Conservation (phyloP, 2,888 invertebrate species). For the Beris chalybata region DNA sequence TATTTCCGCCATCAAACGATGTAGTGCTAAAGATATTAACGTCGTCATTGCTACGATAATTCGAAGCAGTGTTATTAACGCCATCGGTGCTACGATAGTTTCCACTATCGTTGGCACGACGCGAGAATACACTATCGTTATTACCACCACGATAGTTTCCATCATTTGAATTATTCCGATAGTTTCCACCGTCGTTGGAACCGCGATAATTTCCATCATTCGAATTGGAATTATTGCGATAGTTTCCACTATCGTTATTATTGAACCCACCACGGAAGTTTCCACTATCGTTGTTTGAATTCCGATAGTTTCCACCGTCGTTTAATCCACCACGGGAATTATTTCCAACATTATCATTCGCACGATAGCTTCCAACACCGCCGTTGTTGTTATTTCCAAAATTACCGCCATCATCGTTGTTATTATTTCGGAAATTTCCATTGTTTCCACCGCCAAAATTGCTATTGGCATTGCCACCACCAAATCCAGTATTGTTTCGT, state of each 20-base stretch:
- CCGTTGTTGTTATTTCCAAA: neutral
- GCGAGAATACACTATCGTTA: slow-evolving; percentile 6
- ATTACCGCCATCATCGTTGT: slow-evolving; percentile 8
- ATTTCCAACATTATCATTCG: neutral
- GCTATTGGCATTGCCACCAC: neutral
- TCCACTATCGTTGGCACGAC: slow-evolving; percentile 9
- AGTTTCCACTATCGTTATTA: neutral
- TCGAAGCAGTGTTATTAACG: neutral
- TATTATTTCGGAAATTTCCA: slow-evolving; percentile 12
- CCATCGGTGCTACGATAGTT: slow-evolving; percentile 11
- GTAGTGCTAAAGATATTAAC: slow-evolving; percentile 2
- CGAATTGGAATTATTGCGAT: neutral
- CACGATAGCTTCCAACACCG: neutral
- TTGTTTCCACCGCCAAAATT: neutral
- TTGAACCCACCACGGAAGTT: slow-evolving; percentile 1
- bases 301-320: slow-evolving; percentile 5
- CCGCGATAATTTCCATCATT: slow-evolving; percentile 10
- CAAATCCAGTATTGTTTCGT: neutral
- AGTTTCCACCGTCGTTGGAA: slow-evolving; percentile 16
- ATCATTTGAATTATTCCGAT: slow-evolving; percentile 7
- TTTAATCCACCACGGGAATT: neutral
- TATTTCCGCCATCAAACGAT: neutral
- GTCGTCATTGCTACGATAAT: neutral
- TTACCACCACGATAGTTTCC: slow-evolving; percentile 13
- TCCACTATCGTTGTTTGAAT: slow-evolving; percentile 7